Evolutionary conservation across 1,140 invertebrate species (phyloP), one percentile per base, ranked within the genome.

Genomic region (Calliphora vicina): DNA sequence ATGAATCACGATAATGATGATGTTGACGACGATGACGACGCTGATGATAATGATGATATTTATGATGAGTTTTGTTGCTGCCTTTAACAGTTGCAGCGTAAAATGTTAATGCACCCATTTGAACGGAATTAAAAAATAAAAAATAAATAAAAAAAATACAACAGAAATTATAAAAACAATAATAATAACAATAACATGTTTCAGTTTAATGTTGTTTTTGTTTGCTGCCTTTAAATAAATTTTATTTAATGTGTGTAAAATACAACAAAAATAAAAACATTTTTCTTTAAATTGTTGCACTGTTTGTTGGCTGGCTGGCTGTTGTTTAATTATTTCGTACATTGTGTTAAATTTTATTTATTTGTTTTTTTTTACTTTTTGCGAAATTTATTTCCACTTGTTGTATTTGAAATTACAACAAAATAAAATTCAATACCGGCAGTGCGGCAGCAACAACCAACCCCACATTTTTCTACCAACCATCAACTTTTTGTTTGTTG

Each of bases 51-150:
- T 57, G 50, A 57, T 57, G 50, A 57, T 57, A 15, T 17, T 57
- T 15, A 50, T 50, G 17, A 57, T 57, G n/a, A 57, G 15, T 57
- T 57, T 57, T 17, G 15, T 57, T 17, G 15, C 2, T 15, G 50
- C 50, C 50, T 42, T 29, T n/a, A 76, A 76, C 73, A 76, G 27
- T 76, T 76, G 73, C 73, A 76, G 29, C 73, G 73, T 76, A 29
- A 76, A 76, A 76, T 76, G 73, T 76, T 76, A 76, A 35, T 76
- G 73, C 73, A 76, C 73, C 35, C 73, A 35, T 35, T 35, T 15
- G n/a, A 74, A 74, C 29, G 35, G 35, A 76, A 42, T 29, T 42
- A 42, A 29, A 25, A 35, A 6, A 76, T 42, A 35, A 76, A 76
- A 76, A 2, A 76, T 2, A 76, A 29, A 76, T 73, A 13, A 71